phyloP scores from a whole-genome alignment of 2,888 invertebrate species.

The Drosophila neotestacea region DNA sequence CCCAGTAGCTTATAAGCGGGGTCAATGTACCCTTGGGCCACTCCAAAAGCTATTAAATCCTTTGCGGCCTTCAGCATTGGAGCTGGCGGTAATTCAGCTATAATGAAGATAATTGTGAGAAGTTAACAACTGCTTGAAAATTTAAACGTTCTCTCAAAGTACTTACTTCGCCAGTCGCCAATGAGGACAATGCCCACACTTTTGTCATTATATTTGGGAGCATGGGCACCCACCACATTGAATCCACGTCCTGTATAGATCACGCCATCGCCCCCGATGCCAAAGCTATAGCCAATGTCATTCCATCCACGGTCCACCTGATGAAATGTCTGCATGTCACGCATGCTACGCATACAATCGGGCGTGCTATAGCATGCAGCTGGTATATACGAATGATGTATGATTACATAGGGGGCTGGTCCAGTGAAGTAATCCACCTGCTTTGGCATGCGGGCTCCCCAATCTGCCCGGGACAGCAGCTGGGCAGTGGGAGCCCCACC shows the following conservation, averaged over 20 bases:
- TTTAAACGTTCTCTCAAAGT: background rate
- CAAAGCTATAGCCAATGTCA: constrained; percentile 91
- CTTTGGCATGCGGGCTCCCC: constrained; percentile 87
- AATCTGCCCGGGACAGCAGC: constrained; percentile 86
- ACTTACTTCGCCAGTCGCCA: constrained; percentile 90
- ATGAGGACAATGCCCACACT: constrained; percentile 91
- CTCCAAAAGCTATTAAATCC: constrained; percentile 88
- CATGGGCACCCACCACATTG: constrained; percentile 89
- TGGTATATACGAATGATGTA: constrained; percentile 90
- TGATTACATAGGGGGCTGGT: constrained; percentile 89
- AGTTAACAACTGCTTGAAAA: background rate
- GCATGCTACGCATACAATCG: constrained; percentile 87
- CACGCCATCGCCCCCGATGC: constrained; percentile 90
- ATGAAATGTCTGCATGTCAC: constrained; percentile 89
- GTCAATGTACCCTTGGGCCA: constrained; percentile 87
- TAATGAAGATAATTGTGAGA: background rate
- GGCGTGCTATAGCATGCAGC: constrained; percentile 87
- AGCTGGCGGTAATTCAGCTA: constrained; percentile 87
- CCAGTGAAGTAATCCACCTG: constrained; percentile 85
- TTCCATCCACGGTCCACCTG: constrained; percentile 88
- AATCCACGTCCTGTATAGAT: constrained; percentile 91
- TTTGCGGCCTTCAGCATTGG: constrained; percentile 87
- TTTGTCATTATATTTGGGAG: constrained; percentile 88
- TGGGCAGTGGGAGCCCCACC: constrained; percentile 47
- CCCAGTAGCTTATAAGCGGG: constrained; percentile 88